A percentile compares a stretch with the other conserved stretches of the same genome.
Evolutionary conservation across 2,888 invertebrate species (phyloP).

Genomic region (Machimus atricapillus): DNA sequence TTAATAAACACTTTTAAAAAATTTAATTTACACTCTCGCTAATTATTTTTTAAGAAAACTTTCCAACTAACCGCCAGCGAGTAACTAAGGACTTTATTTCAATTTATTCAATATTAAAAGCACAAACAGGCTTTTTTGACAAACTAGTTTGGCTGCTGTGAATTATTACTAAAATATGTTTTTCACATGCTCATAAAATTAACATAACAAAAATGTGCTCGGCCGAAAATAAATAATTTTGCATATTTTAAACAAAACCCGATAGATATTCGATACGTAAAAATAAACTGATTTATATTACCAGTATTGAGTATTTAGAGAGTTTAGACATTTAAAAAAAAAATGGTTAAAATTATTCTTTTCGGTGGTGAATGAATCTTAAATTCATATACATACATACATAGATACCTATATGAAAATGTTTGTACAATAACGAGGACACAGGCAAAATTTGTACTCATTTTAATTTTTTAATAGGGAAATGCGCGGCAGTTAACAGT

Average conservation of each 20-base stretch:
- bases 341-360: too few relatives aligned
- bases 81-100: not conserved
- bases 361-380: too few relatives aligned
- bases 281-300: too few relatives aligned
- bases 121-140: not conserved
- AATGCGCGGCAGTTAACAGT: too few relatives aligned
- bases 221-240: not conserved
- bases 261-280: too few relatives aligned
- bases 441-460: too few relatives aligned
- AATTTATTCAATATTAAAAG: not conserved
- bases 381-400: too few relatives aligned
- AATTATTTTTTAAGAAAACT: not conserved
- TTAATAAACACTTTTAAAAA: not conserved
- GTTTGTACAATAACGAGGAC: too few relatives aligned
- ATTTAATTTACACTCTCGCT: not conserved
- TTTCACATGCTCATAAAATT: not conserved
- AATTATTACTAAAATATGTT: not conserved
- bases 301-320: too few relatives aligned
- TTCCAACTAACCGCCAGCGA: not conserved
- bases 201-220: not conserved
- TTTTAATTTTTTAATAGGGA: too few relatives aligned
- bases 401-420: too few relatives aligned
- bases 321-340: too few relatives aligned
- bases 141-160: not conserved
- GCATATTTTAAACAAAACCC: not conserved